Evolutionary conservation across 2,888 invertebrate genomes (phyloP).

Genomic region (Drosophila anomalipes): DNA sequence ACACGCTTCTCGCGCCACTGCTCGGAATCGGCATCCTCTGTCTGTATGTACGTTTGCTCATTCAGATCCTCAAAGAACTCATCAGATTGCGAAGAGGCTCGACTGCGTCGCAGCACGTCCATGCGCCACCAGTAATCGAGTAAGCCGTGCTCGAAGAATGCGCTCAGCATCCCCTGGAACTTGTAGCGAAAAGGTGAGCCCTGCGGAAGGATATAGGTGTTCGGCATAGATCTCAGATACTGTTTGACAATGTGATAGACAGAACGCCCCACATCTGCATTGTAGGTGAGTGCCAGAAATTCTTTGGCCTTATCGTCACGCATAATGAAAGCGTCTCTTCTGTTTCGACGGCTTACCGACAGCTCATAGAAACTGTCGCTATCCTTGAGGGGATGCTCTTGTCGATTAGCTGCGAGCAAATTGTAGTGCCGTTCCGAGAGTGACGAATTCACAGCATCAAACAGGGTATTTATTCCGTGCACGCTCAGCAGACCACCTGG

Average conservation of each 20-base stretch:
- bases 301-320: conserved; percentile 76
- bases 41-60: conserved; percentile 31
- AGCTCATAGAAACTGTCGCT: conserved; percentile 40
- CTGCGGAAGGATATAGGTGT: conserved; percentile 71
- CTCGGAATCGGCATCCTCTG: conserved; percentile 34
- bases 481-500: conserved; percentile 52
- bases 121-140: conserved; percentile 78
- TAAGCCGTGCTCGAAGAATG: conserved; percentile 78
- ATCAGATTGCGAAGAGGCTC: conserved; percentile 55
- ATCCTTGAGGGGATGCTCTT: conserved; percentile 50
- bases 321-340: conserved; percentile 64
- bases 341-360: conserved; percentile 23
- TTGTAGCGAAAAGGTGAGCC: conserved; percentile 80
- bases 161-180: conserved; percentile 68
- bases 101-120: conserved; percentile 44
- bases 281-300: conserved; percentile 76
- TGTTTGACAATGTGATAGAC: conserved; percentile 81
- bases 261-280: conserved; percentile 69
- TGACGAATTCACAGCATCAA: conserved; percentile 48
- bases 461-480: conserved; percentile 59
- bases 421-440: conserved; percentile 53
- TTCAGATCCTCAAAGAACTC: conserved; percentile 55
- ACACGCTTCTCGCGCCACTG: conserved; percentile 59
- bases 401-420: conserved; percentile 32
- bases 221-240: conserved; percentile 74